Evolutionary conservation across 2,113 vertebrate genomes (phyloP).

Genomic region (Junco hyemalis): DNA sequence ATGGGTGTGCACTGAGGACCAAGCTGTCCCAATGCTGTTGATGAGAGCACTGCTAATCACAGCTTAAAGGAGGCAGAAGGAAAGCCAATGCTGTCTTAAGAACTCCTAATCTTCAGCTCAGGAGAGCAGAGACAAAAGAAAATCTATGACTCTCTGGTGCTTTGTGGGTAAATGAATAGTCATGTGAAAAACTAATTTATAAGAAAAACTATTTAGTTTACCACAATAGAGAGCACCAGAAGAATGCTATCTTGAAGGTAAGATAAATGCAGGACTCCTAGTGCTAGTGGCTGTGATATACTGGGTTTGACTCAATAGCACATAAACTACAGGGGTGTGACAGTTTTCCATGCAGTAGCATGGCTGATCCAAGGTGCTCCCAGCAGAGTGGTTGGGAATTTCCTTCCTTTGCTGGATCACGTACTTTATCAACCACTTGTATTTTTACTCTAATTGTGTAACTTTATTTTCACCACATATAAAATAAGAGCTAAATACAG

Average conservation of each 20-base stretch:
- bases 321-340: neutral
- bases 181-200: neutral
- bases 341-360: neutral
- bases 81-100: neutral
- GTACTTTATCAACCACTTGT: slow-evolving; percentile 37
- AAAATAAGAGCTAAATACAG: slow-evolving; percentile 74
- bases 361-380: neutral
- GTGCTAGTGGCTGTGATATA: neutral
- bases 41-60: neutral
- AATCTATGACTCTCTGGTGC: neutral
- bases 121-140: neutral
- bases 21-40: neutral
- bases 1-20: neutral
- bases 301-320: neutral
- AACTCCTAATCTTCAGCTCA: neutral
- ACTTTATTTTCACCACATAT: slow-evolving; percentile 48
- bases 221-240: neutral
- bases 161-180: neutral
- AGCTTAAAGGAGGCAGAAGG: neutral
- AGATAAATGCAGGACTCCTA: neutral
- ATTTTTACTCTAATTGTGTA: slow-evolving; percentile 60
- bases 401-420: slow-evolving; percentile 1
- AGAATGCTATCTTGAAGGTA: neutral
- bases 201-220: neutral
- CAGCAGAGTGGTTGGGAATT: neutral